Evolutionary conservation across 2,113 vertebrate species (phyloP).

Genomic region (Steatornis caripensis): DNA sequence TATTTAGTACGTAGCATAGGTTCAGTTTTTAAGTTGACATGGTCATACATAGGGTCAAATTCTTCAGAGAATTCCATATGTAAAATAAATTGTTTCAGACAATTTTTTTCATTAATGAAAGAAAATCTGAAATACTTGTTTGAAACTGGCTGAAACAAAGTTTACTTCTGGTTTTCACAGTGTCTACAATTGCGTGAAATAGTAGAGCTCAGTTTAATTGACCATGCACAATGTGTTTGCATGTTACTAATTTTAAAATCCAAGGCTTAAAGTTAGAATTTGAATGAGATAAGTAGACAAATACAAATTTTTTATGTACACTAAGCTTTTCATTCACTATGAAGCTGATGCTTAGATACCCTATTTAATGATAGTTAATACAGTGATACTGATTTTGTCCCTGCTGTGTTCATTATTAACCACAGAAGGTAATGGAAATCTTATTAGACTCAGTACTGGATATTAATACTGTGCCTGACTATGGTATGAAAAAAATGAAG

Average conservation of each 20-base stretch:
- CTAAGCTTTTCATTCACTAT: neutral
- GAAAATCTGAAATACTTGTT: neutral
- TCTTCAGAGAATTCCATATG: neutral
- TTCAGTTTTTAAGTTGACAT: neutral
- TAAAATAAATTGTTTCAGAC: neutral
- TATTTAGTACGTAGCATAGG: neutral
- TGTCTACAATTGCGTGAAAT: neutral
- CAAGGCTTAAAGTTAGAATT: neutral
- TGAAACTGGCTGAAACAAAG: neutral
- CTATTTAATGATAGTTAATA: slow-evolving; percentile 34
- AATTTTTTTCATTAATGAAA: neutral
- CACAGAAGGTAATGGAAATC: slow-evolving; percentile 22
- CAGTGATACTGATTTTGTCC: slow-evolving; percentile 35
- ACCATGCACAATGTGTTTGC: neutral
- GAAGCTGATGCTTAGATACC: neutral
- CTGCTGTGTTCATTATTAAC: slow-evolving; percentile 50
- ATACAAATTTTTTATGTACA: neutral
- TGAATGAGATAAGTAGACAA: slow-evolving; percentile 5
- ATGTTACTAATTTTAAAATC: neutral
- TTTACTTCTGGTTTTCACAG: neutral
- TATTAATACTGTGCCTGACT: slow-evolving; percentile 5
- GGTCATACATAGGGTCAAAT: neutral
- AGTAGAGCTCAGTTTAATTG: neutral
- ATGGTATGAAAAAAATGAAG: neutral
- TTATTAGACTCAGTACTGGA: slow-evolving; percentile 14